Evolutionary conservation across 2,113 vertebrate genomes (phyloP), one percentile per base, ranked within the genome.

Genomic region (Serilophus lunatus): DNA sequence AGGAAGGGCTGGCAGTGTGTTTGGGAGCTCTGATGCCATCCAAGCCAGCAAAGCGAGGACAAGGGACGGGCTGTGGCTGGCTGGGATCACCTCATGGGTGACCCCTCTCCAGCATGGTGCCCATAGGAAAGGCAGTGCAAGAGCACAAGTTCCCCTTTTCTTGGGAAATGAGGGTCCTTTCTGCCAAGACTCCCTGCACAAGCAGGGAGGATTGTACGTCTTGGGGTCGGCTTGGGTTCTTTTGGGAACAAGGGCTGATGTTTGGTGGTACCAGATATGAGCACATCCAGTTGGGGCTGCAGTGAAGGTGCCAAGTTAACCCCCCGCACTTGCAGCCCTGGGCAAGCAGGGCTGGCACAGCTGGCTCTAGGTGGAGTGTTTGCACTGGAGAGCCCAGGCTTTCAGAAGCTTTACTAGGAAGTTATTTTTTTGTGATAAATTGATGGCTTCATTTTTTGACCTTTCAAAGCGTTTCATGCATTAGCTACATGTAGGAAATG

Each of bases 381-480:
- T 80, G 63, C 45, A 22, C 66, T 4, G 17, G 61, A 49, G 40
- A 89, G 61, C 33, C 10, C 31, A 16, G 38, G 50, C 47, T 76
- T 54, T 56, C 54, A 26, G n/a, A n/a, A 69, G 44, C 81, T 84
- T 35, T 33, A 75, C 26, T 64, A 75, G 59, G 57, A 79, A 63
- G 56, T 87, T 71, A 42, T 29, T 66, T 92, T n/a, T 56, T 78
- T 64, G 40, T 71, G 53, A 91, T 85, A 68, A 89, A 91, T 49
- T 76, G 87, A 76, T 90, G 57, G 74, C 70, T 96, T 94, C 45
- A 38, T 88, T 89, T 87, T 74, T 86, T 95, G 90, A 85, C 82
- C 84, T 94, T 84, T 89, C 69, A n/a, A 91, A 94, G 84, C 74
- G 93, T 87, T 84, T 71, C 28, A 26, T 79, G 65, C 3, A 4